Percentiles rank a stretch among this genome's conserved stretches.
These are phyloP conservation scores for Ctenosaura bakeri DNA, from an alignment of 2,797 vertebrate genomes.

Conservation along the genomic window DNA sequence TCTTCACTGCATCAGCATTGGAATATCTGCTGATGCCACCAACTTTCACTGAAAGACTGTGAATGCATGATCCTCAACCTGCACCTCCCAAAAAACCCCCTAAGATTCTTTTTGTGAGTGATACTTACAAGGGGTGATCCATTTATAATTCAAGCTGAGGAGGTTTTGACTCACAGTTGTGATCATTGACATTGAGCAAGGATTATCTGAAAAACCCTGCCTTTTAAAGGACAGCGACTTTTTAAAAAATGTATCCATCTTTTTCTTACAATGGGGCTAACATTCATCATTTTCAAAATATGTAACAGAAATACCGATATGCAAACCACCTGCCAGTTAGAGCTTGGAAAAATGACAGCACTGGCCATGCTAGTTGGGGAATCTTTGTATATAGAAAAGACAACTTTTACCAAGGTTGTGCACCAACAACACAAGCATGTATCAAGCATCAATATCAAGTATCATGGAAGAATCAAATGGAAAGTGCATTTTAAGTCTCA, in stretches of 20 bases:
- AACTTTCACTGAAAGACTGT: not conserved
- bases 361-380: no score
- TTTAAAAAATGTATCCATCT: not conserved
- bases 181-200: not conserved
- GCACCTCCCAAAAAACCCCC: not conserved
- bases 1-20: not conserved
- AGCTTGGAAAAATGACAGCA: no score
- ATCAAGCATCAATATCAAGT: not conserved
- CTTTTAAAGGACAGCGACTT: not conserved
- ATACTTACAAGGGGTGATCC: not conserved
- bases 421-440: not conserved
- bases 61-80: not conserved
- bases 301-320: no score
- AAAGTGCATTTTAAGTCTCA: not conserved
- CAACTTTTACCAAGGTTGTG: not conserved
- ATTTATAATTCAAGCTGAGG: not conserved
- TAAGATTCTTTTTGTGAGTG: not conserved
- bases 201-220: no score
- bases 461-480: not conserved
- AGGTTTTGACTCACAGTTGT: not conserved
- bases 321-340: no score
- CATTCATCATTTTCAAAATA: slow-evolving; percentile 54
- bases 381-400: no score
- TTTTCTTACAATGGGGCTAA: slow-evolving; percentile 26
- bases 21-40: no score